Evolutionary conservation across 1,140 invertebrate species (phyloP), one percentile per base, ranked within the genome.

Genomic region (Homarus americanus): DNA sequence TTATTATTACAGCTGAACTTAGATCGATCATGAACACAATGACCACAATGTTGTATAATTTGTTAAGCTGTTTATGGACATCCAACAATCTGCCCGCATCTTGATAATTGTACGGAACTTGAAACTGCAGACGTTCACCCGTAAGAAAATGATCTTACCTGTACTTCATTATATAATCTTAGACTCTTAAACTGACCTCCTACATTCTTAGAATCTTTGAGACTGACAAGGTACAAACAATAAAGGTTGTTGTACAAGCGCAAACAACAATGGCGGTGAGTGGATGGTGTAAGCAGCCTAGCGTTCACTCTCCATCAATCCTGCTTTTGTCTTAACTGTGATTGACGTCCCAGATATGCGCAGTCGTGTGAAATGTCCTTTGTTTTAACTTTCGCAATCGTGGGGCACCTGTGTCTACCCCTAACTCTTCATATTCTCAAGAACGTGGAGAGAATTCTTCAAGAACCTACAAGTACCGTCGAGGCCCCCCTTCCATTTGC

Each of bases 391-490:
- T 89, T 82, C 79, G 79, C 66, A 73, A 89, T 82, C n/a, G 66
- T 24, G 20, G n/a, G 79, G 78, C 87, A 89, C 87, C 87, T 89
- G 87, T 89, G 87, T 38, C 20, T 28, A 15, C 9, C 44, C 87
- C 87, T 66, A 44, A 32, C 66, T 40, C 79, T 89, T 49, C 66
- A 89, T 66, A 82, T 82, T 73, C 87, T 89, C 87, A 89, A 89
- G 87, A 89, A 82, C 53, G 40, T 82, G 34, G 40, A 73, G 76
- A 82, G 79, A 89, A 89, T 89, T 89, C 87, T 89, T 75, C 79
- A 89, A 73, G 78, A 89, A 75, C 75, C 87, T 1, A 44, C n/a
- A 75, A 75, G 87, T 32, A 82, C 49, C 44, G 78, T 82, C 40
- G 36, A 58, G 20, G 49, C 32, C 17, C 5, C 63, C 63, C n/a